These are phyloP conservation scores for Oncorhynchus kisutch DNA, from an alignment of 2,113 vertebrate genomes.

Conservation along the genomic window DNA sequence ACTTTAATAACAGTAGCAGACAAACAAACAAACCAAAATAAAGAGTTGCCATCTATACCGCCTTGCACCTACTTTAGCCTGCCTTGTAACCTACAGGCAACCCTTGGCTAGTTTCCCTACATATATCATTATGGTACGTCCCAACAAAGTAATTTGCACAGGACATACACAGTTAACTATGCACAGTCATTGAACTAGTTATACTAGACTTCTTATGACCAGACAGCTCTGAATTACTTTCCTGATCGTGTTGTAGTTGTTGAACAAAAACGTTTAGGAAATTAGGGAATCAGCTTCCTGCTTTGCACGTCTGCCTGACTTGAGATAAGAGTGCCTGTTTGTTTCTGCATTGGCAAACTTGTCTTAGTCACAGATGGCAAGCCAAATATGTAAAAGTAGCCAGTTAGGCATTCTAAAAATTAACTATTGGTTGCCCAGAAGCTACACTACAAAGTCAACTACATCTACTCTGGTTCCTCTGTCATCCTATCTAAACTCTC, in stretches of 20 bases:
- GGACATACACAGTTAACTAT: background rate
- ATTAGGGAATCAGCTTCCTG: background rate
- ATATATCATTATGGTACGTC: too few relatives aligned
- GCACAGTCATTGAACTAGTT: background rate
- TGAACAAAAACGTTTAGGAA: background rate
- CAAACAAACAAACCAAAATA: constrained; percentile 46
- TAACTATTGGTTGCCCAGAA: constrained; percentile 19
- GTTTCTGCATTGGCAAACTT: background rate
- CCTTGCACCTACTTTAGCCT: constrained; percentile 42
- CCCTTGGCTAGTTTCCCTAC: background rate
- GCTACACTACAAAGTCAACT: constrained; percentile 45
- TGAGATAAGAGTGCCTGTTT: background rate
- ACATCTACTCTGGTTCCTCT: constrained; percentile 19
- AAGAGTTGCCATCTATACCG: constrained; percentile 57
- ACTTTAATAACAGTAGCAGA: background rate
- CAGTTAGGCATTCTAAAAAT: constrained; percentile 2
- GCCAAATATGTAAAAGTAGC: background rate
- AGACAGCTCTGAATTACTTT: background rate
- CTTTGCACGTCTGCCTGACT: background rate
- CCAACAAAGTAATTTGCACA: background rate
- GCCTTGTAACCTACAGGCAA: constrained; percentile 47
- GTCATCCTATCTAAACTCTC: constrained; percentile 10
- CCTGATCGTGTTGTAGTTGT: background rate
- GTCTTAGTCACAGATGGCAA: too few relatives aligned
- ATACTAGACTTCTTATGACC: too few relatives aligned